These are phyloP conservation scores for Gnathonemus longibarbis DNA, from an alignment of 2,113 vertebrate genomes.

Conservation along the genomic window DNA sequence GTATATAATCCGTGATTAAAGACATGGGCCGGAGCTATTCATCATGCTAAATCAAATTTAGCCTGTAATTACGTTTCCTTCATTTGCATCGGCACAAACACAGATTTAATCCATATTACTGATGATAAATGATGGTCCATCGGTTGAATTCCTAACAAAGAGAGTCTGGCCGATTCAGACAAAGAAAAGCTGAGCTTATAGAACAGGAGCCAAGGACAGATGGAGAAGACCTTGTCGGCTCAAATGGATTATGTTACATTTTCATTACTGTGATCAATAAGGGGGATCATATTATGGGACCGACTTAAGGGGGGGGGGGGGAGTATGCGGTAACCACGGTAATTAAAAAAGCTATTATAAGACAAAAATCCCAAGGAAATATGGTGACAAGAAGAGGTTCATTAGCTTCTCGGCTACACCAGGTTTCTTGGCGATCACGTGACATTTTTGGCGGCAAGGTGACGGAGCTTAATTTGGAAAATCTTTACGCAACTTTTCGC, in stretches of 20 bases:
- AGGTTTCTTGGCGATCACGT: background rate
- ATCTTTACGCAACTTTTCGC: background rate
- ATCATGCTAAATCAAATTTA: conserved; percentile 59
- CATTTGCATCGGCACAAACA: conserved; percentile 60
- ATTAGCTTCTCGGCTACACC: background rate
- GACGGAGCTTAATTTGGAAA: background rate
- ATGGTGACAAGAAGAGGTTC: background rate
- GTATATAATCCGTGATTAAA: conserved; percentile 14
- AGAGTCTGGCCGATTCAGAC: conserved; percentile 23
- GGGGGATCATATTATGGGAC: conserved; percentile 13
- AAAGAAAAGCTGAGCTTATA: conserved; percentile 10
- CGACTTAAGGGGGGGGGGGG: background rate
- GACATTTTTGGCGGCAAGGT: background rate
- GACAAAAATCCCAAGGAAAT: background rate
- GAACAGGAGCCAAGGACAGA: conserved; percentile 21
- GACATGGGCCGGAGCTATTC: conserved; percentile 34
- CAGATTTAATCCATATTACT: conserved; percentile 53
- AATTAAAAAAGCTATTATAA: background rate
- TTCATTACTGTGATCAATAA: conserved; percentile 53
- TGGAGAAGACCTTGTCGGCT: conserved; percentile 34
- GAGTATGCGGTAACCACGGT: background rate
- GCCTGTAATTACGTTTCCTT: conserved; percentile 60
- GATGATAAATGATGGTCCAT: conserved; percentile 46
- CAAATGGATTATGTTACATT: conserved; percentile 50
- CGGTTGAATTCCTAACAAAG: conserved; percentile 19